Conservation (phyloP, 2,888 invertebrate species). For the Phaedon cochleariae region DNA sequence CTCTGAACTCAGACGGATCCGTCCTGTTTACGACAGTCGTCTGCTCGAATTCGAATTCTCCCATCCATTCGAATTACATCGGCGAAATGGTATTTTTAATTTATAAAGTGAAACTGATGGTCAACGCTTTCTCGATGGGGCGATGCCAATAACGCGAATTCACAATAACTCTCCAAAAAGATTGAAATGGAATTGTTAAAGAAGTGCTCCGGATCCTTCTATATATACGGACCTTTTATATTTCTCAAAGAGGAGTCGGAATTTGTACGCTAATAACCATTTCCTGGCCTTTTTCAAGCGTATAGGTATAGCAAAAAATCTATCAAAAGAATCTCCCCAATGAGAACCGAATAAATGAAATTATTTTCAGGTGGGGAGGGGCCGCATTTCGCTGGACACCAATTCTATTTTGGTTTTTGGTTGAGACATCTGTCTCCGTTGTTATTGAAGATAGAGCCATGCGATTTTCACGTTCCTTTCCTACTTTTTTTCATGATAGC, state of each 20-base stretch:
- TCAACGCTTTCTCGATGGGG: slow-evolving; percentile 17
- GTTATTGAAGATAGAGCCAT: too few relatives aligned
- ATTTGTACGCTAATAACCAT: background rate
- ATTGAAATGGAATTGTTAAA: background rate
- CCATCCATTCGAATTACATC: slow-evolving; percentile 5
- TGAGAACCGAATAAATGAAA: too few relatives aligned
- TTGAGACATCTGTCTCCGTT: too few relatives aligned
- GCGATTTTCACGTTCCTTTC: too few relatives aligned
- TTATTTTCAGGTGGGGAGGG: too few relatives aligned
- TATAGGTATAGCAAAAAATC: background rate
- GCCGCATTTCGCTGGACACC: too few relatives aligned
- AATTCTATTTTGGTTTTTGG: too few relatives aligned
- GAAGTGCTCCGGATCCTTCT: background rate
- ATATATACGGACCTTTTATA: background rate
- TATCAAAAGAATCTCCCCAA: too few relatives aligned
- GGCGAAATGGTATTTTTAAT: slow-evolving; percentile 22
- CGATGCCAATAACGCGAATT: background rate
- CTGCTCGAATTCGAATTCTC: background rate
- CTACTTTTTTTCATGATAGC: too few relatives aligned
- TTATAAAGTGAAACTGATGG: slow-evolving; percentile 23
- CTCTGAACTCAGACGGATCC: slow-evolving; percentile 12
- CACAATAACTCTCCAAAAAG: background rate
- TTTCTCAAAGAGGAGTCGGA: background rate
- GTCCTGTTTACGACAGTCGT: slow-evolving; percentile 27
- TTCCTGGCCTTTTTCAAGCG: background rate